These are phyloP conservation scores for Tortrix viridana DNA, from an alignment of 2,888 invertebrate species.

Conservation along the genomic window DNA sequence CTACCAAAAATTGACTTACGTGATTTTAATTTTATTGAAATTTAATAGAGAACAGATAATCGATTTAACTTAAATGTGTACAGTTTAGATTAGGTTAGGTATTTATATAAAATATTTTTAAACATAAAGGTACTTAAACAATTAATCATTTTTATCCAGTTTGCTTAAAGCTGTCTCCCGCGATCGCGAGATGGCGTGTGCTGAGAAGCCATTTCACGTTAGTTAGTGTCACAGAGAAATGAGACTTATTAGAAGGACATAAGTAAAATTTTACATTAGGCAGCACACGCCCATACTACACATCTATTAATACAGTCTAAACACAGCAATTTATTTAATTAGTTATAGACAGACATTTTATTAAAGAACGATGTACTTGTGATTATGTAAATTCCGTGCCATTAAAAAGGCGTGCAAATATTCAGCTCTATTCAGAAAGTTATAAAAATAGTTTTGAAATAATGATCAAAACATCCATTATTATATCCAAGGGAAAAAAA, in stretches of 20 bases:
- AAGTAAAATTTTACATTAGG: no score
- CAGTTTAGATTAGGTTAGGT: constrained; percentile 41
- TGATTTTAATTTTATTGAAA: constrained; percentile 25
- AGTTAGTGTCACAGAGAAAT: not conserved
- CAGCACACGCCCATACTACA: constrained; percentile 3
- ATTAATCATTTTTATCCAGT: constrained; percentile 50
- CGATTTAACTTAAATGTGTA: constrained; percentile 37
- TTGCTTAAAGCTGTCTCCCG: constrained; percentile 68
- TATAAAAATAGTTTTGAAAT: no score
- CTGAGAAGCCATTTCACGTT: constrained; percentile 6
- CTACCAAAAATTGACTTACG: constrained; percentile 13
- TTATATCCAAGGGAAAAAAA: no score
- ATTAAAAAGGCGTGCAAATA: not conserved
- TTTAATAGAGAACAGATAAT: constrained; percentile 27
- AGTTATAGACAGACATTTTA: not conserved
- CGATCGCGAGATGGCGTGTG: constrained; percentile 45
- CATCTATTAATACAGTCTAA: constrained; percentile 11
- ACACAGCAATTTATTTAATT: not conserved
- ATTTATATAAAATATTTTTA: constrained; percentile 53
- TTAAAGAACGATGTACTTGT: constrained; percentile 5
- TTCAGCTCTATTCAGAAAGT: not conserved
- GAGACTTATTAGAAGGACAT: constrained; percentile 15
- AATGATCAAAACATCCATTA: no score
- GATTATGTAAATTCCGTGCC: constrained; percentile 1
- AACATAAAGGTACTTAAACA: constrained; percentile 57